Percentiles rank a stretch among this genome's conserved stretches.
phyloP scores from a whole-genome alignment of 1,140 invertebrate genomes.

The Drosophila melanica region DNA sequence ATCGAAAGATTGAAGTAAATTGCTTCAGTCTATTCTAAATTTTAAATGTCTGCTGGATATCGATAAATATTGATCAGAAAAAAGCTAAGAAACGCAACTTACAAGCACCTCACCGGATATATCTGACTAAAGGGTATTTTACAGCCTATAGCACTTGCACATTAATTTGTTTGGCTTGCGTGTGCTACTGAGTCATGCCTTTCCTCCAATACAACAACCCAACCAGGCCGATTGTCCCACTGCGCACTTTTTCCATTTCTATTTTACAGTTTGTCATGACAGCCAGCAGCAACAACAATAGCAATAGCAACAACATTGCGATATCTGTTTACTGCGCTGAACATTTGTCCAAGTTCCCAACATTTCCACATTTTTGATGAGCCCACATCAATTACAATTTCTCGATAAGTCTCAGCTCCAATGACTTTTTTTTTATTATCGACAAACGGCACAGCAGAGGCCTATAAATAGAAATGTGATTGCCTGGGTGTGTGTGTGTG shows the following conservation, averaged over 20 bases:
- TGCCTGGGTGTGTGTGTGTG: neutral
- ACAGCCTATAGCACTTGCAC: neutral
- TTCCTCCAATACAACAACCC: neutral
- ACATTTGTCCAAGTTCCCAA: constrained; percentile 47
- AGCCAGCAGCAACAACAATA: neutral
- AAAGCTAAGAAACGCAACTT: too few relatives aligned
- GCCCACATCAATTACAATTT: constrained; percentile 37
- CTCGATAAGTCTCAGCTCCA: constrained; percentile 36
- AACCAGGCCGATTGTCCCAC: neutral
- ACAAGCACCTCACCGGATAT: neutral
- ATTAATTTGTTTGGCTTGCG: constrained; percentile 1
- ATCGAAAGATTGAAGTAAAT: too few relatives aligned
- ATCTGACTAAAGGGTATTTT: too few relatives aligned
- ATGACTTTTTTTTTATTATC: constrained; percentile 33
- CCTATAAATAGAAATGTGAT: constrained; percentile 38
- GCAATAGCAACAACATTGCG: constrained; percentile 11
- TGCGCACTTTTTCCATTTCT: neutral
- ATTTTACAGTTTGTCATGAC: constrained; percentile 23
- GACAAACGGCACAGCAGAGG: constrained; percentile 7
- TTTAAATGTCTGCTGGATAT: too few relatives aligned
- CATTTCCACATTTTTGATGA: constrained; percentile 48
- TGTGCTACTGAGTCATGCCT: constrained; percentile 20
- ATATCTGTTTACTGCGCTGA: constrained; percentile 28
- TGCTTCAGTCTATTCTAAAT: too few relatives aligned
- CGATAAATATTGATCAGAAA: neutral